These are phyloP conservation scores for Otus sunia DNA, from an alignment of 2,113 vertebrate genomes.

Conservation along the genomic window DNA sequence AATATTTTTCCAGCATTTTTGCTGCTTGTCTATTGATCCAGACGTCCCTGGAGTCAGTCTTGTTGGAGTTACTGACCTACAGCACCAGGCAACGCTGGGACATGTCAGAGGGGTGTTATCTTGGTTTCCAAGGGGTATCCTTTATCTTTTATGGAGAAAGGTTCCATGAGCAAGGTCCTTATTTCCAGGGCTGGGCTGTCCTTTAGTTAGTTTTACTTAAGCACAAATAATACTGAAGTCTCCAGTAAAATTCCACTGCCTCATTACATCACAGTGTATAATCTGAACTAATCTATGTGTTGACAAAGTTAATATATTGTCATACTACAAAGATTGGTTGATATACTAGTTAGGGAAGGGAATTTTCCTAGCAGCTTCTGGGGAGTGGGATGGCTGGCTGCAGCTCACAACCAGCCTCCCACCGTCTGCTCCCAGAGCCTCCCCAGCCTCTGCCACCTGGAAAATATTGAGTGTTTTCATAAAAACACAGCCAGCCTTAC, in stretches of 20 bases:
- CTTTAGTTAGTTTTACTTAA: neutral
- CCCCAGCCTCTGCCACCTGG: neutral
- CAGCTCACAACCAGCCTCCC: neutral
- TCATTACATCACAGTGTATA: fast-evolving
- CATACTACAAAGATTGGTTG: neutral
- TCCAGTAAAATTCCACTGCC: neutral
- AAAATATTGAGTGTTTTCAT: neutral
- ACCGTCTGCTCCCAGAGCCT: neutral
- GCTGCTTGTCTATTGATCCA: neutral
- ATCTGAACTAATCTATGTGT: neutral
- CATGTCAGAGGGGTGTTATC: neutral
- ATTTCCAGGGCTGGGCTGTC: neutral
- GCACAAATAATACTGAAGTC: neutral
- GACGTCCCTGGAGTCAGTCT: fast-evolving
- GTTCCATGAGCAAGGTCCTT: neutral
- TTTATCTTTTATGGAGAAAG: neutral
- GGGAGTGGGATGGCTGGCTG: neutral
- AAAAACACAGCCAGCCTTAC: neutral
- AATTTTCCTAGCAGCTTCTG: neutral
- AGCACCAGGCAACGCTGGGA: too few relatives aligned
- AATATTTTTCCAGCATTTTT: neutral
- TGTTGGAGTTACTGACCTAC: neutral
- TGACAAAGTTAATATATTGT: neutral
- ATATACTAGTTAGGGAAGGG: neutral
- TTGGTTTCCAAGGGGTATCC: too few relatives aligned